Evolutionary conservation across 2,888 invertebrate species (phyloP), one percentile per base, ranked within the genome.

Genomic region (Oscheius sp.): DNA sequence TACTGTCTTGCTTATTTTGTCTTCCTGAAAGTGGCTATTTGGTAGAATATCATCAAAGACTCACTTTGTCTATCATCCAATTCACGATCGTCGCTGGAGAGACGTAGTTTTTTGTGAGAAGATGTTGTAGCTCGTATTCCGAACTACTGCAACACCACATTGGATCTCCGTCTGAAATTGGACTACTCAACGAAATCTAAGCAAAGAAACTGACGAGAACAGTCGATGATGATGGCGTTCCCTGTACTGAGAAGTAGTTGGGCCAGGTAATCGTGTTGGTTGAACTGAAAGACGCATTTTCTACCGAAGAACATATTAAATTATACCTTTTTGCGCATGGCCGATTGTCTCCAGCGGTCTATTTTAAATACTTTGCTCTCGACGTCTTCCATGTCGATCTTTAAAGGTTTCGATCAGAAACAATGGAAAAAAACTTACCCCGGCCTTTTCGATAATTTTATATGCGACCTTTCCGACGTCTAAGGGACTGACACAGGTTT

Each of bases 231-330:
- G 62, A 89, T 79, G 5, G 88, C 84, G 37, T 83, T 66, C 9
- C 89, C 89, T 0, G 89, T 89, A 42, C 84, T 83, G 13, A 89
- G 78, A 33, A 89, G 79, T 21, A 89, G 79, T 57, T 86, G 85
- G 68, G 84, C 84, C n/a, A 89, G 78, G 51, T 86, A 82, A 10
- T 84, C 83, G 66, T 83, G 84, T 75, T 87, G 85, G 21, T 76
- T 75, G 47, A 88, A 78, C 75, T 75, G 33, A 58, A 50, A 59
- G 35, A 50, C 21, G 21, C 42, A 57, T n/a, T 10, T 42, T 68
- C 33, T 3, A 33, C 7, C 7, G 11, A 60, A 37, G 51, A 21
- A 53, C 10, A 53, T 51, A 53, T 5, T 13, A n/a, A 53, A 0
- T 33, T 50, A 50, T 57, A 77, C 59, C 55, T 89, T 89, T 75